Evolutionary conservation across 2,888 invertebrate species (phyloP).

Genomic region (Lobophora halterata): DNA sequence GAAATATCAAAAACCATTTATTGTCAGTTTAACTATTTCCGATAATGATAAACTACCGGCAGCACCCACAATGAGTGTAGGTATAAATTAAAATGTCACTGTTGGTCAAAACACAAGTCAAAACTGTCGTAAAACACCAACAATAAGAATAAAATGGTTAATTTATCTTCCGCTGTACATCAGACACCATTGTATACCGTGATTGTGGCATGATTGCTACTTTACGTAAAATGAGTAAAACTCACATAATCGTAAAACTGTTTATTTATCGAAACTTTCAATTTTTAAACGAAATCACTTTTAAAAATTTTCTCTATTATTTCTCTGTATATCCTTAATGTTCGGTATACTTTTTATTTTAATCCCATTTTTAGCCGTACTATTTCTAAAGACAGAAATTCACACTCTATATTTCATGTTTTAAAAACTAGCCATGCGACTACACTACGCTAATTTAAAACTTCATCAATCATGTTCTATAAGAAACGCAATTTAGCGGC

Average conservation of each 20-base stretch:
- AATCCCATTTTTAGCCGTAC: slow-evolving; percentile 4
- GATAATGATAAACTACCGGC: slow-evolving; percentile 25
- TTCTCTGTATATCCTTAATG: slow-evolving; percentile 14
- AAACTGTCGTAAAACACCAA: slow-evolving; percentile 47
- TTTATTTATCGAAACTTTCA: slow-evolving; percentile 39
- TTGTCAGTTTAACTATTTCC: slow-evolving; percentile 26
- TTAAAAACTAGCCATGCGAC: slow-evolving; percentile 19
- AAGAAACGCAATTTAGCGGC: slow-evolving; percentile 59
- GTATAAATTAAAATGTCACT: slow-evolving; percentile 37
- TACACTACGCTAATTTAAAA: slow-evolving; percentile 55
- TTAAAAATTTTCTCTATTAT: slow-evolving; percentile 25
- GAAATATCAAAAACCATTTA: slow-evolving; percentile 20
- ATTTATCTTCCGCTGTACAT: slow-evolving; percentile 43
- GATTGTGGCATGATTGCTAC: slow-evolving; percentile 28
- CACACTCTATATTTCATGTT: slow-evolving; percentile 43
- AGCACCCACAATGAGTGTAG: slow-evolving; percentile 36
- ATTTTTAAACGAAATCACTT: slow-evolving; percentile 28
- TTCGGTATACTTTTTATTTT: slow-evolving; percentile 8
- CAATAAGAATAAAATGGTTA: slow-evolving; percentile 51
- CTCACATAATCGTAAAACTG: slow-evolving; percentile 39
- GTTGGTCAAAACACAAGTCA: slow-evolving; percentile 29
- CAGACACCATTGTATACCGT: slow-evolving; percentile 16
- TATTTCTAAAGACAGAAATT: slow-evolving; percentile 27
- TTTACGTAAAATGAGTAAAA: slow-evolving; percentile 38
- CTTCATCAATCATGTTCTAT: slow-evolving; percentile 67